Base-by-base conservation (phyloP, 2,113 vertebrate species). In the Laticauda laticaudata region DNA sequence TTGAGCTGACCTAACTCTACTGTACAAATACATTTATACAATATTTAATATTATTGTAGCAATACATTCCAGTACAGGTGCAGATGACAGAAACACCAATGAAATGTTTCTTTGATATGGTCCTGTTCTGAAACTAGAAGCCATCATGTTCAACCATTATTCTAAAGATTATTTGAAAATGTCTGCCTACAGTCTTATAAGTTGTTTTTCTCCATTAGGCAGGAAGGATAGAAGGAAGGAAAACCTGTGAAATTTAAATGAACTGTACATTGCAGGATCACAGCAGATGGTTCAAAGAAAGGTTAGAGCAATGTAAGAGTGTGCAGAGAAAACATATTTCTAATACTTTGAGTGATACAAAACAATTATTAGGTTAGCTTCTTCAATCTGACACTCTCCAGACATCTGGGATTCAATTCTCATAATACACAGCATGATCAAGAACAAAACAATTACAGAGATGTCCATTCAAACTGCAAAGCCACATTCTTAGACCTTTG, bases 1-100 rank as follows among this genome's bases (percentile, higher is more conserved):
- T 94, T 95, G 96, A 95, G 87, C 2, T 48, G 94, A 94, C 95
- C 95, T 96, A 61, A 91, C 96, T 96, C 96, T 93, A 94, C 61
- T 95, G 61, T 96, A 96, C 91, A 87, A 91, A 87, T 91, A 59
- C 20, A 48, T 85, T 57, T 87, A 56, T 87, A 87, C 39, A 87
- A 86, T 87, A 87, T 59, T 91, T 59, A 61, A 91, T 95, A 15
- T 81, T 88, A 96, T 12, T 18, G 56, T 90, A 94, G 95, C 96
- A 96, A 94, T 96, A 96, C 92, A 87, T 96, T 88, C 85, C 87
- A 94, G 45, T 89, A 94, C n/a, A 5, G 15, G 93, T 90, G 64
- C 93, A 95, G 94, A 92, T 7, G 93, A 45, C 23, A 89, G 89
- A 96, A 94, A 81, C 39, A 2, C 43, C 10, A 86, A 93, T 45